A percentile compares a stretch with the other conserved stretches of the same genome.
Evolutionary conservation across 2,113 vertebrate genomes (phyloP).

Genomic region (Regulus satrapa): DNA sequence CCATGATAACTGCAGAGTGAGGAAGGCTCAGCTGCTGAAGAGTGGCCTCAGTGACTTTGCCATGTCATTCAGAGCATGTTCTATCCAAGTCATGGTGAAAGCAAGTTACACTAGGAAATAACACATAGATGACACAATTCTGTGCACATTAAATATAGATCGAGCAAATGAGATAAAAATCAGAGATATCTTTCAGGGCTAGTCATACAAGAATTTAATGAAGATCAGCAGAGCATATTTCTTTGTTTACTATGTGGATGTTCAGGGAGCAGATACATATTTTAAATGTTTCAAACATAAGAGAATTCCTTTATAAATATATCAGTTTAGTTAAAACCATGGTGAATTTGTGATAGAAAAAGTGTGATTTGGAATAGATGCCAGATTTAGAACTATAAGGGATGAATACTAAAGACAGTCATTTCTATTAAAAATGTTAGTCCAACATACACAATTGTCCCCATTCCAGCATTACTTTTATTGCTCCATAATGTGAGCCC

Average conservation of each 20-base stretch:
- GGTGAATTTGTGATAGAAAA: not conserved
- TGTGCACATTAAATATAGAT: not conserved
- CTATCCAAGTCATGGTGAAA: not conserved
- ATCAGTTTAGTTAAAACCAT: not conserved
- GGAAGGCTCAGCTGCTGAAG: not conserved
- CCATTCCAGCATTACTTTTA: not conserved
- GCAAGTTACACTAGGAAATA: not conserved
- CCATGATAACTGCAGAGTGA: not conserved
- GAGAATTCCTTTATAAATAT: not conserved
- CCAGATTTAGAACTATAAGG: not conserved
- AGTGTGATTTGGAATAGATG: not conserved
- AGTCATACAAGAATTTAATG: not conserved
- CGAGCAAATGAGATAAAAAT: not conserved
- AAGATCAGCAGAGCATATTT: not conserved
- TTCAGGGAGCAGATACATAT: not conserved
- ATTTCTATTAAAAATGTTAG: not conserved
- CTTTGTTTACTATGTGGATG: not conserved
- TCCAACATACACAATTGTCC: accelerated
- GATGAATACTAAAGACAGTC: not conserved
- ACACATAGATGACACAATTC: not conserved
- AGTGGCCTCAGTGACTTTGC: not conserved
- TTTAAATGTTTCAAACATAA: not conserved
- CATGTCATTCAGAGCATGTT: not conserved
- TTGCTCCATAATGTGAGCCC: not conserved
- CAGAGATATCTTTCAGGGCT: not conserved